Percentiles rank a stretch among this genome's conserved stretches.
These are phyloP conservation scores for human DNA, from an alignment of 2,113 vertebrate species.

Conservation along the genomic window DNA sequence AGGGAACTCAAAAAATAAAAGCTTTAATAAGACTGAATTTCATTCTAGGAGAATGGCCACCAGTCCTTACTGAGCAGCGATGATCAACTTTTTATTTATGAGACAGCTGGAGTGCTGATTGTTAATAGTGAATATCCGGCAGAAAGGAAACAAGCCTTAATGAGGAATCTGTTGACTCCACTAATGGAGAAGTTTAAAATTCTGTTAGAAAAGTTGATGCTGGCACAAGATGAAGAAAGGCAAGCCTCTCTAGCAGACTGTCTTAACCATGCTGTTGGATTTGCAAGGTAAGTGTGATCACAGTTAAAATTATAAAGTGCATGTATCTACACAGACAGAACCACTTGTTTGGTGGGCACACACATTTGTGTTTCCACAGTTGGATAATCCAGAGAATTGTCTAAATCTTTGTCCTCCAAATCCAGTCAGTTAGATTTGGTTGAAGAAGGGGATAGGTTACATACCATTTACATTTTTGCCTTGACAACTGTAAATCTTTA, in stretches of 20 bases:
- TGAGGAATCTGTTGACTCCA: slow-evolving; percentile 94
- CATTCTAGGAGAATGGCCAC: slow-evolving; percentile 94
- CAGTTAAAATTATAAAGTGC: background rate
- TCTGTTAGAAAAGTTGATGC: slow-evolving; percentile 91
- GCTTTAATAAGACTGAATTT: slow-evolving; percentile 60
- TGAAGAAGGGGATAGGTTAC: background rate
- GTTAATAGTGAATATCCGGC: slow-evolving; percentile 94
- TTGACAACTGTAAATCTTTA: background rate
- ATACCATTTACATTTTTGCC: slow-evolving; percentile 1
- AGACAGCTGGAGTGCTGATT: slow-evolving; percentile 96
- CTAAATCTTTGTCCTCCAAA: background rate
- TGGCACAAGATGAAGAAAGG: slow-evolving; percentile 92
- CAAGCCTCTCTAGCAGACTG: slow-evolving; percentile 94
- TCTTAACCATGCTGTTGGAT: slow-evolving; percentile 96
- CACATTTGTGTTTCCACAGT: background rate
- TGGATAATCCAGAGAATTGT: background rate
- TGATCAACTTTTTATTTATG: slow-evolving; percentile 98
- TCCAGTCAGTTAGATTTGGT: background rate
- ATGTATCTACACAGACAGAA: background rate
- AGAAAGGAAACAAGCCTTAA: slow-evolving; percentile 94
- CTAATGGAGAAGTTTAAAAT: slow-evolving; percentile 95
- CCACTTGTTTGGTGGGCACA: background rate
- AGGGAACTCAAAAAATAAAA: background rate
- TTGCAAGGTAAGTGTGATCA: slow-evolving; percentile 91
- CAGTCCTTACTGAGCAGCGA: slow-evolving; percentile 94